These are phyloP conservation scores for Threskiornis aethiopicus DNA, from an alignment of 2,797 vertebrate species.

Conservation along the genomic window DNA sequence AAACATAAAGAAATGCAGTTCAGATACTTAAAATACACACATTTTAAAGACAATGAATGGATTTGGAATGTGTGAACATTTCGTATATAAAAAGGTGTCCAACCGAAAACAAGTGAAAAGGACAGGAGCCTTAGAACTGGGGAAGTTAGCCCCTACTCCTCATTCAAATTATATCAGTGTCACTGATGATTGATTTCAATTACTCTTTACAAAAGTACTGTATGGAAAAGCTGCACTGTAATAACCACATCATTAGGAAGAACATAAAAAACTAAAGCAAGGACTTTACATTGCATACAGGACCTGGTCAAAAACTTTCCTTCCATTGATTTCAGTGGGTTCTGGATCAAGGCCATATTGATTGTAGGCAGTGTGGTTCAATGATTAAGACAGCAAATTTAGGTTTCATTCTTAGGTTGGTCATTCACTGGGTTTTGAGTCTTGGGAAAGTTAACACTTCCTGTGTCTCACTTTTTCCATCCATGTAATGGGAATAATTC, in stretches of 20 bases:
- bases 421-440: neutral
- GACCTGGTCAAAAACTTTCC: neutral
- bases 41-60: neutral
- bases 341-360: slow-evolving; percentile 20
- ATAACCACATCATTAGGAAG: neutral
- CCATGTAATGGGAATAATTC: neutral
- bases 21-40: neutral
- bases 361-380: neutral
- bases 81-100: neutral
- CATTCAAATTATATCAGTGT: neutral
- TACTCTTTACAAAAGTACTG: neutral
- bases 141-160: neutral
- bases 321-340: neutral
- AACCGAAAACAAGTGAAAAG: neutral
- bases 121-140: neutral
- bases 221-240: neutral
- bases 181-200: neutral
- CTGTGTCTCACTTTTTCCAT: neutral
- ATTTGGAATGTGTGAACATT: neutral
- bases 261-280: neutral
- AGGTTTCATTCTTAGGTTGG: neutral
- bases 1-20: neutral
- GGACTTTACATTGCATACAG: neutral
- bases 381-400: slow-evolving; percentile 12
- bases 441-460: neutral